Evolutionary conservation across 2,888 invertebrate genomes (phyloP).

Genomic region (Eilema griseolum): DNA sequence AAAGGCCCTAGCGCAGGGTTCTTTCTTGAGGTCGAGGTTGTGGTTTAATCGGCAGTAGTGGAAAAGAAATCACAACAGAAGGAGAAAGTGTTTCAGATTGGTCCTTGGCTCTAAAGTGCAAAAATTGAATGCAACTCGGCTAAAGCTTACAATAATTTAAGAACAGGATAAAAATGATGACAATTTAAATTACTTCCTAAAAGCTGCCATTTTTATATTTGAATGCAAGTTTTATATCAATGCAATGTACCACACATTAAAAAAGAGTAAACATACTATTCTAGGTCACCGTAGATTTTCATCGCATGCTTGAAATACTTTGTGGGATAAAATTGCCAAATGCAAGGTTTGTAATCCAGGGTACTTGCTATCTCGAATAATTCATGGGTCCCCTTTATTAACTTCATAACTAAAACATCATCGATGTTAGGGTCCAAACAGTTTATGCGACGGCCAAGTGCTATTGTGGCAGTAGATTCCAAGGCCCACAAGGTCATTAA

Average conservation of each 20-base stretch:
- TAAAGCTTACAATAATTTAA: too few species aligned
- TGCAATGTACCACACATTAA: neutral
- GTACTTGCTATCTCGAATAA: conserved; percentile 71
- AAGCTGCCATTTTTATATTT: too few species aligned
- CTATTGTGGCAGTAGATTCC: conserved; percentile 11
- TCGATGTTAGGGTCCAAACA: conserved; percentile 8
- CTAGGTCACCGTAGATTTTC: conserved; percentile 32
- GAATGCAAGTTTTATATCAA: too few species aligned
- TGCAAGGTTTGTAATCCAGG: conserved; percentile 39
- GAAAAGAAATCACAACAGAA: neutral
- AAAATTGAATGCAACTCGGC: neutral
- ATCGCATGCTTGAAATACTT: conserved; percentile 58
- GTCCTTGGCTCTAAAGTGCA: neutral
- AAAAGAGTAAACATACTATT: conserved; percentile 6
- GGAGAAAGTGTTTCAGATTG: too few species aligned
- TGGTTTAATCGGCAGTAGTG: too few species aligned
- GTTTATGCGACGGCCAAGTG: conserved; percentile 12
- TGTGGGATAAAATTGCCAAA: conserved; percentile 61
- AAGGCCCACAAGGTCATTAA: conserved; percentile 18
- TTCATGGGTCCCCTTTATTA: conserved; percentile 8
- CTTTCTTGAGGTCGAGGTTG: too few species aligned
- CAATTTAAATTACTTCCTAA: too few species aligned
- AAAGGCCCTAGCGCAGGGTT: too few species aligned
- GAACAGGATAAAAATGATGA: too few species aligned
- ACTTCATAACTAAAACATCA: neutral